Evolutionary conservation across 2,113 vertebrate species (phyloP).

Genomic region (Poecilia latipinna): DNA sequence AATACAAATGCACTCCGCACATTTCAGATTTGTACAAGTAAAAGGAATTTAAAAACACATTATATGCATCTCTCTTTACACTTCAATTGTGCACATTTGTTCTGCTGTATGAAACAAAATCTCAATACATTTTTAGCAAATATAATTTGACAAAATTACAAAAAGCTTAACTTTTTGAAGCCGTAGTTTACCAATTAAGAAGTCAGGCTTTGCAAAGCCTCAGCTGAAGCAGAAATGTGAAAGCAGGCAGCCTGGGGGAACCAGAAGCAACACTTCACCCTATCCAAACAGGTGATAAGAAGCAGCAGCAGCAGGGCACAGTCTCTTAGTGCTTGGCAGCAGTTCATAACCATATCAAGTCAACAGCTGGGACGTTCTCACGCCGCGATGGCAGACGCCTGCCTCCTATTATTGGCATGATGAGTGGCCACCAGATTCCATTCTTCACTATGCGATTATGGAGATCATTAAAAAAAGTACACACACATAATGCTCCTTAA

Average conservation of each 20-base stretch:
- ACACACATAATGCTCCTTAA: background rate
- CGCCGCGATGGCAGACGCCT: conserved; percentile 35
- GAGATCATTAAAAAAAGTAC: background rate
- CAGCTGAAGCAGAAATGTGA: background rate
- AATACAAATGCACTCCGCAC: too few species aligned
- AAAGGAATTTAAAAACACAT: too few species aligned
- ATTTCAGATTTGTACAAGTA: too few species aligned
- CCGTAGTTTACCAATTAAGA: background rate
- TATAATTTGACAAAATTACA: background rate
- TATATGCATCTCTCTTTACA: too few species aligned
- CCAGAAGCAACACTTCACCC: background rate
- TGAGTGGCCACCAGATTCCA: conserved; percentile 55
- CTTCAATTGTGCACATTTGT: too few species aligned
- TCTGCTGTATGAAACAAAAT: background rate
- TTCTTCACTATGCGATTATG: background rate
- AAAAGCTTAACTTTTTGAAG: background rate
- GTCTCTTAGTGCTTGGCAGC: background rate
- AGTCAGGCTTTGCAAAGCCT: background rate
- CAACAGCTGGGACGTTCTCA: conserved; percentile 75
- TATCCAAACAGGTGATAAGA: too few species aligned
- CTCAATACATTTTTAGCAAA: background rate
- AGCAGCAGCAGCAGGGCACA: background rate
- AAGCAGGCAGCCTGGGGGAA: background rate
- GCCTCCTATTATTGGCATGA: conserved; percentile 53
- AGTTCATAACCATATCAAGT: conserved; percentile 65